Evolutionary conservation across 2,888 invertebrate genomes (phyloP).

Genomic region (Drosophila nr. perissopoda): DNA sequence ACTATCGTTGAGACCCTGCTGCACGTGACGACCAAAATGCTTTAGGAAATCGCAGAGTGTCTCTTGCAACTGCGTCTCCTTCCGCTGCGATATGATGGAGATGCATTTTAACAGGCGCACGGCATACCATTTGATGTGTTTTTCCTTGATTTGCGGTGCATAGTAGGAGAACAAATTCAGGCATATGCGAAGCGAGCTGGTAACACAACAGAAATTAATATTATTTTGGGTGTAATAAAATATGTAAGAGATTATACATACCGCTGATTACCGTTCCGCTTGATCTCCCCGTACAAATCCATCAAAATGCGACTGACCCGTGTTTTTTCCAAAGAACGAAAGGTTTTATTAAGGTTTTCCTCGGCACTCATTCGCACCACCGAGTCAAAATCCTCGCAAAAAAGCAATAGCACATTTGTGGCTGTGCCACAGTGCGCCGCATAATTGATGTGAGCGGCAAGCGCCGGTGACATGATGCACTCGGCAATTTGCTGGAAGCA

Average conservation of each 20-base stretch:
- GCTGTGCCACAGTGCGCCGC: constrained; percentile 89
- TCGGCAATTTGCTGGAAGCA: constrained; percentile 91
- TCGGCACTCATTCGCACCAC: constrained; percentile 92
- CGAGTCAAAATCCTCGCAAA: constrained; percentile 91
- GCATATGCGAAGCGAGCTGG: constrained; percentile 90
- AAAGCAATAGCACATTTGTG: constrained; percentile 89
- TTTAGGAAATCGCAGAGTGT: constrained; percentile 84
- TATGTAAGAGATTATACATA: constrained; percentile 33
- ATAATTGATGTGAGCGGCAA: constrained; percentile 87
- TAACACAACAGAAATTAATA: background rate
- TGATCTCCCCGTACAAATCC: constrained; percentile 93
- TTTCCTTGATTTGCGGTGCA: constrained; percentile 90
- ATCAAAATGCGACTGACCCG: constrained; percentile 91
- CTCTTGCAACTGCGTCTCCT: constrained; percentile 86
- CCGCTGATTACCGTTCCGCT: constrained; percentile 89
- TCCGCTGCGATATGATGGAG: constrained; percentile 89
- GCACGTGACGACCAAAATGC: constrained; percentile 82
- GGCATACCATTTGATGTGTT: constrained; percentile 92
- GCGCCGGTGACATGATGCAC: constrained; percentile 86
- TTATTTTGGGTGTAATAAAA: background rate
- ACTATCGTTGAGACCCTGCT: constrained; percentile 84
- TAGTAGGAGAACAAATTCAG: constrained; percentile 91
- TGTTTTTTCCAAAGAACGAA: constrained; percentile 89
- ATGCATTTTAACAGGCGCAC: constrained; percentile 91
- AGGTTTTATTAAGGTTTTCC: constrained; percentile 92